Evolutionary conservation across 2,888 invertebrate genomes (phyloP).

Genomic region (Ligdia adustata): DNA sequence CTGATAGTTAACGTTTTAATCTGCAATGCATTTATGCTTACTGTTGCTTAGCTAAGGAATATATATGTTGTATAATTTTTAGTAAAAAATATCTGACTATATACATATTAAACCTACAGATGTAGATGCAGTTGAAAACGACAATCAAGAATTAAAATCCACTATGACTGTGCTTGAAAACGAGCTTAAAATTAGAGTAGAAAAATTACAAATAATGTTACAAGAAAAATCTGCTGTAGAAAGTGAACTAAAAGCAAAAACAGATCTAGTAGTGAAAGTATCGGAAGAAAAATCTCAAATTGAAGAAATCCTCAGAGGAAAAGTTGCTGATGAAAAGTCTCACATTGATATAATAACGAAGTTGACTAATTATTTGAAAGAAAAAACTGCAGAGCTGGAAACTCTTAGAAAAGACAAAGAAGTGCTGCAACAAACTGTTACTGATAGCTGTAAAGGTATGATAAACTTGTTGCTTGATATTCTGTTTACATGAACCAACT

Average conservation of each 20-base stretch:
- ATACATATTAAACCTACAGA: too few species aligned
- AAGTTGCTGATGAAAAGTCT: not conserved
- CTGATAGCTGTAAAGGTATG: conserved; percentile 53
- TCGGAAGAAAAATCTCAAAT: not conserved
- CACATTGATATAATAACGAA: conserved; percentile 57
- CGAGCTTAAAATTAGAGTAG: not conserved
- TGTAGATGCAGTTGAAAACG: conserved; percentile 1
- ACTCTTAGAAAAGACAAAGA: conserved; percentile 55
- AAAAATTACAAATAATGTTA: not conserved
- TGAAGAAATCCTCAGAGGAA: conserved; percentile 2
- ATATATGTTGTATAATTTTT: too few species aligned
- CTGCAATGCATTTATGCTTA: too few species aligned
- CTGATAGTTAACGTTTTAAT: too few species aligned
- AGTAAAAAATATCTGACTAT: too few species aligned
- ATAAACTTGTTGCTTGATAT: too few species aligned
- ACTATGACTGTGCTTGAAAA: not conserved
- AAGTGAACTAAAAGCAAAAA: not conserved
- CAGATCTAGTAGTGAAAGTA: not conserved
- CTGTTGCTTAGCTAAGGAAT: too few species aligned
- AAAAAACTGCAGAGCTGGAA: conserved; percentile 60
- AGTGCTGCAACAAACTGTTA: conserved; percentile 44
- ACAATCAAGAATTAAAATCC: not conserved
- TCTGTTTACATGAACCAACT: too few species aligned
- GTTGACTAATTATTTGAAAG: conserved; percentile 62
- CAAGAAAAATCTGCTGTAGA: conserved; percentile 1